Base-by-base conservation (phyloP, 2,888 invertebrate species). In the Teinopalpus imperialis region DNA sequence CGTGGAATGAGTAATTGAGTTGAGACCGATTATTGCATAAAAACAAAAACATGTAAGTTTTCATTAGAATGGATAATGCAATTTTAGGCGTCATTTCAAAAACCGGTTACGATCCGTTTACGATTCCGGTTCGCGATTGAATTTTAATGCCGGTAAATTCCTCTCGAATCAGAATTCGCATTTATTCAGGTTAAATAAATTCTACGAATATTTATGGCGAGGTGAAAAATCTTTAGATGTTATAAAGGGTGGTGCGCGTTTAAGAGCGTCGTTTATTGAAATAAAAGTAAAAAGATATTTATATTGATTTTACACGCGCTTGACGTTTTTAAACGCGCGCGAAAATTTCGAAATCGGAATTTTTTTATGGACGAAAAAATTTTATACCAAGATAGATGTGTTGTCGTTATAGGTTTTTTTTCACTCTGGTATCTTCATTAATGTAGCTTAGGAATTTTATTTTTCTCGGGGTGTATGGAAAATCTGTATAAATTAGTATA, bases 401-500 rank as follows among this genome's bases (percentile, higher is more conserved):
- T n/a, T 39, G 13, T 23, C 16, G 39, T 36, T 27, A 9, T 45
- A 32, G 53, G 63, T 66, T 63, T 69, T 66, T 68, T 73, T 69
- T 63, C 52, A 63, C 65, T 73, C 55, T 64, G 66, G 68, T 77
- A 78, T 68, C 73, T 69, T 72, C 66, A 60, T 64, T 59, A 53
- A 59, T 65, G 62, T 81, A 81, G 76, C 30, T 63, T 71, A 70
- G 63, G 55, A 21, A 26, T n/a, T 45, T 72, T 69, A 69, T 74
- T 73, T 71, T 74, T 76, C 66, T 70, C 66, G 68, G 80, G 86
- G 85, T 86, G 83, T 85, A 83, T 79, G 86, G 83, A 69, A 83
- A 76, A 74, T 69, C 60, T 86, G 85, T 86, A 86, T 80, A 86
- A 87, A 85, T 76, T 86, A 82, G 81, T 56, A 67, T 64, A 77